These are phyloP conservation scores for Drosophila albomicans DNA, from an alignment of 1,140 invertebrate species.

Conservation along the genomic window DNA sequence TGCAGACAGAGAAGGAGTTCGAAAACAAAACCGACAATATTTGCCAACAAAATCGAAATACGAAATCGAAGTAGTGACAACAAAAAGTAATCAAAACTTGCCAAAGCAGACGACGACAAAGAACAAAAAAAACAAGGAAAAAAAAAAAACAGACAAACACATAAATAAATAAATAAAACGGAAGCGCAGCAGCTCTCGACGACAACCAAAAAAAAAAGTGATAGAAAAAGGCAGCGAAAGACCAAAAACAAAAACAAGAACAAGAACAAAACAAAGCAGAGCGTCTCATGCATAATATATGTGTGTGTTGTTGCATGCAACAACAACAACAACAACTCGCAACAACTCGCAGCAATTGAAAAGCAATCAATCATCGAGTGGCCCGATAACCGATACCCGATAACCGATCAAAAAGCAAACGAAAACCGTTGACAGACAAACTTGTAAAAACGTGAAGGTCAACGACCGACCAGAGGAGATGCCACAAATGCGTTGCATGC, in stretches of 20 bases:
- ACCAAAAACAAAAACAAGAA: slow-evolving; percentile 17
- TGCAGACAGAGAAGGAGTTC: slow-evolving; percentile 12
- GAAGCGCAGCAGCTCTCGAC: slow-evolving; percentile 26
- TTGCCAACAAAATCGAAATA: slow-evolving; percentile 44
- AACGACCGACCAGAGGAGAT: slow-evolving; percentile 46
- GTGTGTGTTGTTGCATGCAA: slow-evolving; percentile 22
- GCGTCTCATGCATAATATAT: slow-evolving; percentile 29
- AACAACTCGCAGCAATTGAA: slow-evolving; percentile 15
- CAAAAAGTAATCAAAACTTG: slow-evolving; percentile 55
- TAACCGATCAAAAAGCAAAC: background rate
- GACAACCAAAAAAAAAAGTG: slow-evolving; percentile 29
- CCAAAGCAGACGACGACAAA: slow-evolving; percentile 6
- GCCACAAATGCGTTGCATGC: slow-evolving; percentile 41
- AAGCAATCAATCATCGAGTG: slow-evolving; percentile 31
- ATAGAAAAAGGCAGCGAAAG: background rate
- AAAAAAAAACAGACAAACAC: background rate
- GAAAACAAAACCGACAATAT: slow-evolving; percentile 49
- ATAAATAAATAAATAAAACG: slow-evolving; percentile 20
- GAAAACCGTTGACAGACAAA: slow-evolving; percentile 5
- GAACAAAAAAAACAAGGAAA: slow-evolving; percentile 25
- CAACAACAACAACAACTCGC: slow-evolving; percentile 5
- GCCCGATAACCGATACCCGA: slow-evolving; percentile 9
- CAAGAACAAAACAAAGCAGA: slow-evolving; percentile 1
- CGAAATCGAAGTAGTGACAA: slow-evolving; percentile 25
- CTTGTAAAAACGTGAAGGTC: slow-evolving; percentile 46